A percentile compares a stretch with the other conserved stretches of the same genome.
These are phyloP conservation scores for Potamilus streckersoni DNA, from an alignment of 1,140 invertebrate species.

Conservation along the genomic window DNA sequence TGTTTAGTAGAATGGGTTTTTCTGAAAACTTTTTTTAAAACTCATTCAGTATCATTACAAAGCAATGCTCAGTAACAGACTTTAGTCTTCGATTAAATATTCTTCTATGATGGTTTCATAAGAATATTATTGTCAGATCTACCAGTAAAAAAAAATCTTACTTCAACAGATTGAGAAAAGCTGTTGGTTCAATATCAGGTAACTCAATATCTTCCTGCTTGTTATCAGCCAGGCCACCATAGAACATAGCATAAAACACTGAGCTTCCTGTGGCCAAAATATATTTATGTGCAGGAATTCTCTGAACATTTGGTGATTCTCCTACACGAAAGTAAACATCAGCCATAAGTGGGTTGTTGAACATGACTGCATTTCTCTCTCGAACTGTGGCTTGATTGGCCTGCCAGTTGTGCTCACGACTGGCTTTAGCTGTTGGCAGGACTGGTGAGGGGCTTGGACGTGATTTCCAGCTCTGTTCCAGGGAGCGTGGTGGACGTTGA, in stretches of 20 bases:
- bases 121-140: not conserved
- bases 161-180: constrained; percentile 71
- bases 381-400: constrained; percentile 76
- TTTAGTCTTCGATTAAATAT: no score
- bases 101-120: no score
- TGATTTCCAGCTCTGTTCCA: constrained; percentile 37
- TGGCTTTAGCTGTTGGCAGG: constrained; percentile 66
- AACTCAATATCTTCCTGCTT: constrained; percentile 82
- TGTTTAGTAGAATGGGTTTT: no score
- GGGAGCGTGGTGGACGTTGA: constrained; percentile 19
- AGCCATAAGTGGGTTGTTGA: constrained; percentile 83
- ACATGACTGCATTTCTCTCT: constrained; percentile 82
- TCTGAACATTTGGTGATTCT: constrained; percentile 64
- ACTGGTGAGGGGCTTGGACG: constrained; percentile 24
- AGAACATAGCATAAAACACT: constrained; percentile 91
- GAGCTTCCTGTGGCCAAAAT: constrained; percentile 84
- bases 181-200: constrained; percentile 85
- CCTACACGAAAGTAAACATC: constrained; percentile 86
- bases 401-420: constrained; percentile 78
- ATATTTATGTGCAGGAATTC: constrained; percentile 87
- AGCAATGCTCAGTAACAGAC: no score
- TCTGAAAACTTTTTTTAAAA: no score
- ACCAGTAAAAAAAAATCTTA: constrained; percentile 67
- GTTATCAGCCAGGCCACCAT: constrained; percentile 74
- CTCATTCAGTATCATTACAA: no score